These are phyloP conservation scores for Scrobipalpa costella DNA, from an alignment of 2,888 invertebrate species.

Conservation along the genomic window DNA sequence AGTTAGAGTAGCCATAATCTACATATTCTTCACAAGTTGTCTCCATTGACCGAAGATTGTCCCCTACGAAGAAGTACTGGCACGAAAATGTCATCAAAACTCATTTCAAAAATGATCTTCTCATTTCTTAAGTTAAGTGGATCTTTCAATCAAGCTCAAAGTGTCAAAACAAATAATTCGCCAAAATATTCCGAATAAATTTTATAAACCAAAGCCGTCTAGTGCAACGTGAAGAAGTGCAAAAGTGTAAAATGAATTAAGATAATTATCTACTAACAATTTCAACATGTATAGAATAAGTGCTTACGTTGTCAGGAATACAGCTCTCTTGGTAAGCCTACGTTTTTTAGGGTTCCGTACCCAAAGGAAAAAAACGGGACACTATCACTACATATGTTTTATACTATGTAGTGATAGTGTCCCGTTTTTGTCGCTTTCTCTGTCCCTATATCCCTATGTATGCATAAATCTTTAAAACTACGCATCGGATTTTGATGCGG, in stretches of 20 bases:
- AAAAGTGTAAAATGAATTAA: slow-evolving; percentile 6
- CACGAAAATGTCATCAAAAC: neutral
- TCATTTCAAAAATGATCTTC: neutral
- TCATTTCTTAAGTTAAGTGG: neutral
- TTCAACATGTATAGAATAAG: slow-evolving; percentile 14
- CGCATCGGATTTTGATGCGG: too few relatives aligned
- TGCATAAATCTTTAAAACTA: too few relatives aligned
- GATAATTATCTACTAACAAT: neutral
- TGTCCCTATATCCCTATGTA: too few relatives aligned
- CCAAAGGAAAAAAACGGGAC: too few relatives aligned
- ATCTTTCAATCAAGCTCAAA: neutral
- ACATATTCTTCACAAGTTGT: too few relatives aligned
- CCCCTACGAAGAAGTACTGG: neutral
- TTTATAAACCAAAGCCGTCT: neutral
- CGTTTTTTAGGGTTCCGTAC: too few relatives aligned
- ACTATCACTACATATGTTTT: too few relatives aligned
- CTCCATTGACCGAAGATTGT: too few relatives aligned
- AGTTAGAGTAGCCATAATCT: too few relatives aligned
- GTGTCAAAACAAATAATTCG: neutral
- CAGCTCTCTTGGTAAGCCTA: neutral
- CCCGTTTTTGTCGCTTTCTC: too few relatives aligned
- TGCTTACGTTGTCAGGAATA: neutral
- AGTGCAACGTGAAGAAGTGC: neutral
- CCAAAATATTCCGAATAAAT: neutral
- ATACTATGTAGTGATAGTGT: too few relatives aligned